A percentile compares a stretch with the other conserved stretches of the same genome.
Conservation (phyloP, 2,113 vertebrate species). For the Callospermophilus lateralis region DNA sequence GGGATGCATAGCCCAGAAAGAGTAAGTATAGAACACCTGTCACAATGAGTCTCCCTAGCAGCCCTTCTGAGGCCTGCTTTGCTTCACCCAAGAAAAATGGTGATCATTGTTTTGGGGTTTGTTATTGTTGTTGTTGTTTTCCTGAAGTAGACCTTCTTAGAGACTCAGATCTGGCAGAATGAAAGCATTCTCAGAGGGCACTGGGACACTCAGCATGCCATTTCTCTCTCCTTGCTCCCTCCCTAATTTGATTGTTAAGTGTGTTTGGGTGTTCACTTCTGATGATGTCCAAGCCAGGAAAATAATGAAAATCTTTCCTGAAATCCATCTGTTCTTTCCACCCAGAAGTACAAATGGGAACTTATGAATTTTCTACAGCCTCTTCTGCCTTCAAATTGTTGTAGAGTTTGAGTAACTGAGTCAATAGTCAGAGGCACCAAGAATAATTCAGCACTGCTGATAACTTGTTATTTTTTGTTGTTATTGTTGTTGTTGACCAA, state of each 20-base stretch:
- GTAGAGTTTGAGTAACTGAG: background rate
- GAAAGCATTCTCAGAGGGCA: background rate
- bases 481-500: background rate
- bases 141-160: background rate
- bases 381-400: background rate
- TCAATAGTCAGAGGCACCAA: background rate
- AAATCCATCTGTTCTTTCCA: background rate
- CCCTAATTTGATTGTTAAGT: background rate
- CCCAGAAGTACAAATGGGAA: background rate
- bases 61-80: background rate
- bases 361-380: background rate
- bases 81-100: background rate
- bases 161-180: background rate
- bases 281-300: background rate
- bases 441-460: background rate
- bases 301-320: background rate
- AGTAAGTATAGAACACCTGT: background rate
- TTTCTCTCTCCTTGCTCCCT: background rate
- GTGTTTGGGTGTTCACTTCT: background rate
- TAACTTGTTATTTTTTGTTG: background rate
- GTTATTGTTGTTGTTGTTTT: background rate
- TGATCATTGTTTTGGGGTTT: background rate
- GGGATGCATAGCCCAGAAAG: background rate
- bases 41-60: background rate
- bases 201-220: background rate